Evolutionary conservation across 2,888 invertebrate species (phyloP).

Genomic region (Heliconius erato): DNA sequence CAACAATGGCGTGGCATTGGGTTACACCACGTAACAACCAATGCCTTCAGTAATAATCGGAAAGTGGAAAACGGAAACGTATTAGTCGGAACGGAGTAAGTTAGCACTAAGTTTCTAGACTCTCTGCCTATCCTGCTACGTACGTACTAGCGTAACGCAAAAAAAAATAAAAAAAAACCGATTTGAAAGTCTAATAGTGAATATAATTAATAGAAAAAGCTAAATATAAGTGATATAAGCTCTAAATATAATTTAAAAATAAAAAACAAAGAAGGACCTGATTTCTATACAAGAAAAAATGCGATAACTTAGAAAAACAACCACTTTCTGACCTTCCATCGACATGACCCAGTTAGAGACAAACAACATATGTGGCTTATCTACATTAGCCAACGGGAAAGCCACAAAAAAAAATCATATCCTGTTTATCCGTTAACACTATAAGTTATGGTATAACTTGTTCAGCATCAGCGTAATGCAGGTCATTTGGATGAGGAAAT

Average conservation of each 20-base stretch:
- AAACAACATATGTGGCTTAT: conserved; percentile 49
- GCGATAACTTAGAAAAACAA: not conserved
- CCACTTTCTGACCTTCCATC: not conserved
- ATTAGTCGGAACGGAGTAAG: too few relatives aligned
- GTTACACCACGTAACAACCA: too few relatives aligned
- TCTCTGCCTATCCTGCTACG: too few relatives aligned
- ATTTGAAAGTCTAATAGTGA: too few relatives aligned
- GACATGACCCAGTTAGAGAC: conserved; percentile 43
- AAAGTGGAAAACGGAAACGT: too few relatives aligned
- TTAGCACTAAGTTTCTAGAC: too few relatives aligned
- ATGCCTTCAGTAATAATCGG: too few relatives aligned
- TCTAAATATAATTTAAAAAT: not conserved
- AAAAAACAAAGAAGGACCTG: not conserved
- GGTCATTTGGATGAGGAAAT: conserved; percentile 44
- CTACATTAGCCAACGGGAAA: conserved; percentile 46
- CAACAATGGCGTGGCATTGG: too few relatives aligned
- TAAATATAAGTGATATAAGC: too few relatives aligned
- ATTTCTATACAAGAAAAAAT: not conserved
- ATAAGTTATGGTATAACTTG: conserved; percentile 35
- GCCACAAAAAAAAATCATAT: conserved; percentile 55
- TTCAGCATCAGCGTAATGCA: conserved; percentile 37
- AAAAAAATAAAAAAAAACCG: too few relatives aligned
- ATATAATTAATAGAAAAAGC: too few relatives aligned
- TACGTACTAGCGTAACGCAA: too few relatives aligned
- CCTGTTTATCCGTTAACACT: conserved; percentile 59